phyloP scores from a whole-genome alignment of 30 jellyfish, hydroid and myxozoan species.

The Aurelia sp. region DNA sequence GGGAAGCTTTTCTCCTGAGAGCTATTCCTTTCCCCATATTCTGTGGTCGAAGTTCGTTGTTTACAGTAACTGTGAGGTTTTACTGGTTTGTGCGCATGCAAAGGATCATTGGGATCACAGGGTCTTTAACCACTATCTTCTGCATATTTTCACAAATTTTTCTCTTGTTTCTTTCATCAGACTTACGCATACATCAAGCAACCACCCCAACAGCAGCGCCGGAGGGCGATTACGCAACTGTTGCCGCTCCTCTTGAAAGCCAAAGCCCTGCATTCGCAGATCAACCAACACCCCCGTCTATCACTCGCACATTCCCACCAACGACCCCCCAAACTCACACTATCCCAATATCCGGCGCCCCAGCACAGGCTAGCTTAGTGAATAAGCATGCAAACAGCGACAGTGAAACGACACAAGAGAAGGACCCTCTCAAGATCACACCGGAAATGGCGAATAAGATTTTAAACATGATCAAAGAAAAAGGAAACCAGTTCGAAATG shows the following conservation, averaged over 20 bases:
- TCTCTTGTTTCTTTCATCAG: neutral
- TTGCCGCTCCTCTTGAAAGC: conserved; percentile 62
- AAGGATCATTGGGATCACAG: too few species aligned
- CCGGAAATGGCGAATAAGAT: conserved; percentile 91
- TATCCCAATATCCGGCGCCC: conserved; percentile 17
- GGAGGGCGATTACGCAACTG: conserved; percentile 25
- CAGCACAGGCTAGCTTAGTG: neutral
- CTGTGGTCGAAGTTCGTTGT: too few species aligned
- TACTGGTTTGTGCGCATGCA: too few species aligned
- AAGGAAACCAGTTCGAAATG: conserved; percentile 78
- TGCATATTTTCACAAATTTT: neutral
- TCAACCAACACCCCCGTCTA: conserved; percentile 45
- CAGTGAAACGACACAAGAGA: conserved; percentile 9
- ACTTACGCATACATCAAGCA: neutral
- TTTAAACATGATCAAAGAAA: conserved; percentile 78
- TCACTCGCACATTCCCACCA: conserved; percentile 30
- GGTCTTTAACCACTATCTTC: too few species aligned
- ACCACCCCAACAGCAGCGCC: conserved; percentile 26
- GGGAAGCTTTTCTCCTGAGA: too few species aligned
- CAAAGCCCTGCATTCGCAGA: conserved; percentile 54
- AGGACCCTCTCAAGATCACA: conserved; percentile 72
- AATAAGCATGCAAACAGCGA: conserved; percentile 3
- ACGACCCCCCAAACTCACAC: conserved; percentile 40
- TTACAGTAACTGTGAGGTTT: too few species aligned
- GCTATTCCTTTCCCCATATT: too few species aligned